Evolutionary conservation across 2,113 vertebrate species (phyloP).

Genomic region (Austrofundulus limnaeus): DNA sequence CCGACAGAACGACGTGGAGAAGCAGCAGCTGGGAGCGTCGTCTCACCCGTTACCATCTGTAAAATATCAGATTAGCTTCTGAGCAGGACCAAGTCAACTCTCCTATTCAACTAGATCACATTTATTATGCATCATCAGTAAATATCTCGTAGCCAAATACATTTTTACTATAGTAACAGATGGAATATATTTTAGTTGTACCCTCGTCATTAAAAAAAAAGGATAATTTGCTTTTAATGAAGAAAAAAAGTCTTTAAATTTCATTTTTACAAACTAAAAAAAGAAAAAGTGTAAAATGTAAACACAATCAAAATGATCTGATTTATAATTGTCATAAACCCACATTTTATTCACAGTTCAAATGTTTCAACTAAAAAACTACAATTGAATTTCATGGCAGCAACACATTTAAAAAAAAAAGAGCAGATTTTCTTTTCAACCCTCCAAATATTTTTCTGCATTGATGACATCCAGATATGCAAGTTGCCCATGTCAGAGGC

Average conservation of each 20-base stretch:
- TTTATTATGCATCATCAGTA: slow-evolving; percentile 11
- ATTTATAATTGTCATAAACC: too few relatives aligned
- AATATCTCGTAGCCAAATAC: not conserved
- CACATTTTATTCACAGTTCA: too few relatives aligned
- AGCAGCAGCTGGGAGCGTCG: not conserved
- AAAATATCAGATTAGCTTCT: slow-evolving; percentile 14
- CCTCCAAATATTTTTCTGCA: too few relatives aligned
- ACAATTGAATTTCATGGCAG: too few relatives aligned
- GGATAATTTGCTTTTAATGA: slow-evolving; percentile 12
- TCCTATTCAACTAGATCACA: slow-evolving; percentile 25
- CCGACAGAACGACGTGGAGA: not conserved
- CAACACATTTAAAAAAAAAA: too few relatives aligned
- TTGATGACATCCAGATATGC: too few relatives aligned
- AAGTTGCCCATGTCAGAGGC: too few relatives aligned
- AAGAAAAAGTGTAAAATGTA: too few relatives aligned
- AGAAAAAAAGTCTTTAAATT: not conserved
- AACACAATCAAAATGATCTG: too few relatives aligned
- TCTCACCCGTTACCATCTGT: slow-evolving; percentile 13
- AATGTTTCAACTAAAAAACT: too few relatives aligned
- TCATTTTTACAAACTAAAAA: too few relatives aligned
- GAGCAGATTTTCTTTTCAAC: too few relatives aligned
- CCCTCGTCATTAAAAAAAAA: slow-evolving; percentile 5
- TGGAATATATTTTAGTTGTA: slow-evolving; percentile 13
- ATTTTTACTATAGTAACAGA: slow-evolving; percentile 26
- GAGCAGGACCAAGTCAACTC: slow-evolving; percentile 32